These are phyloP conservation scores for Drosophila rufa DNA, from an alignment of 1,140 invertebrate genomes.

Conservation along the genomic window DNA sequence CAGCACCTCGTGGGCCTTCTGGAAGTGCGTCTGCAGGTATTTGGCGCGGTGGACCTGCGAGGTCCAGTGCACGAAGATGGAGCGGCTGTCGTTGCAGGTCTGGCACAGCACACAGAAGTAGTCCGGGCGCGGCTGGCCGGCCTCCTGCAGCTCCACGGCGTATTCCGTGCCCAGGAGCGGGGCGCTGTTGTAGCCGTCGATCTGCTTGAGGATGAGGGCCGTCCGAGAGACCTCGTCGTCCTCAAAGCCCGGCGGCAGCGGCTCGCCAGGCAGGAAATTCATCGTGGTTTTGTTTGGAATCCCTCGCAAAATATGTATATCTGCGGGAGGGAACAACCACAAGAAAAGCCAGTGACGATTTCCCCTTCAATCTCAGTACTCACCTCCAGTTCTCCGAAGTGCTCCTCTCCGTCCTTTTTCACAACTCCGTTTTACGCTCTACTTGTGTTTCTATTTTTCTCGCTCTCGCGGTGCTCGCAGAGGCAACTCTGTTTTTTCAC, in stretches of 20 bases:
- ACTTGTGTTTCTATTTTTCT: neutral
- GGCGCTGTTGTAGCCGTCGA: conserved; percentile 85
- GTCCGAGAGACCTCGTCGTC: conserved; percentile 87
- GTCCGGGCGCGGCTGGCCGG: conserved; percentile 87
- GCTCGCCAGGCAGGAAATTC: conserved; percentile 88
- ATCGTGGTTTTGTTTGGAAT: conserved; percentile 36
- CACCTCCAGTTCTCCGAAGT: neutral
- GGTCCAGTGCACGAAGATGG: conserved; percentile 90
- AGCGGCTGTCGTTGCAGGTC: conserved; percentile 90
- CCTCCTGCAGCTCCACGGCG: conserved; percentile 89
- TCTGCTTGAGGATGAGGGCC: conserved; percentile 87
- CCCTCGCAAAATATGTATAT: conserved; percentile 9
- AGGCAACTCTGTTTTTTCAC: neutral
- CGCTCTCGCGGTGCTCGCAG: neutral
- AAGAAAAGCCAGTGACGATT: conserved; percentile 17
- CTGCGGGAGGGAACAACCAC: conserved; percentile 14
- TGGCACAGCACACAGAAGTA: conserved; percentile 91
- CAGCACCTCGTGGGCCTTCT: conserved; percentile 54
- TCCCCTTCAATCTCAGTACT: neutral
- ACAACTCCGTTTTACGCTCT: neutral
- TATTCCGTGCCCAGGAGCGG: conserved; percentile 90
- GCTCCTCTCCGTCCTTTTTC: neutral
- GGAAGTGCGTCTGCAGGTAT: conserved; percentile 85
- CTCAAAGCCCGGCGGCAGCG: conserved; percentile 90
- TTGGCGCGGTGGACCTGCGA: conserved; percentile 90